Evolutionary conservation across 1,140 invertebrate genomes (phyloP).

Genomic region (Ceratosolen solmsi): DNA sequence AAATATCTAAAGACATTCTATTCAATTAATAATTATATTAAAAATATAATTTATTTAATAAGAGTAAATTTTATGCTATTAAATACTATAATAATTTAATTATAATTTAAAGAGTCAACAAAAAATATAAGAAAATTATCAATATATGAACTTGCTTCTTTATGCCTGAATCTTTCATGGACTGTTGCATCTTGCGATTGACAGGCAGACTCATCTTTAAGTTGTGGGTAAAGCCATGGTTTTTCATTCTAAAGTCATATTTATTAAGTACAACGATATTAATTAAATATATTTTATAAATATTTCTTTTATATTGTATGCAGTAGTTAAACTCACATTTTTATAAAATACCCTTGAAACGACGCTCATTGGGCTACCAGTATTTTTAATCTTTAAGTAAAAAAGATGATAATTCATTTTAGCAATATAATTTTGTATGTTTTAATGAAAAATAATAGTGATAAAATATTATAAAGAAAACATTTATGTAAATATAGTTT

Average conservation of each 20-base stretch:
- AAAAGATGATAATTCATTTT: neutral
- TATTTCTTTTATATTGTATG: neutral
- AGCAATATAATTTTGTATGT: too few relatives aligned
- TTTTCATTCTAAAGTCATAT: constrained; percentile 65
- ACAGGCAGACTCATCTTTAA: constrained; percentile 68
- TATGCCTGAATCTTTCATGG: constrained; percentile 64
- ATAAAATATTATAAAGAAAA: too few relatives aligned
- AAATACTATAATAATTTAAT: neutral
- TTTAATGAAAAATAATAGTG: too few relatives aligned
- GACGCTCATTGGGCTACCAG: constrained; percentile 70
- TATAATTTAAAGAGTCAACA: neutral
- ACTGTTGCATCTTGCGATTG: constrained; percentile 60
- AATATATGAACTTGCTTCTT: constrained; percentile 57
- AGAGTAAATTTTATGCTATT: neutral
- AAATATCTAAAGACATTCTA: too few relatives aligned
- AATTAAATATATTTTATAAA: neutral
- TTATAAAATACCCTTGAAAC: constrained; percentile 68
- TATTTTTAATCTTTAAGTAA: constrained; percentile 66
- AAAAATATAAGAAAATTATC: neutral
- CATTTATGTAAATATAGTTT: too few relatives aligned
- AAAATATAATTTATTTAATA: too few relatives aligned
- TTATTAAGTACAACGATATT: neutral
- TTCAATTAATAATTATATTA: too few relatives aligned
- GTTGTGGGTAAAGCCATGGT: constrained; percentile 71
- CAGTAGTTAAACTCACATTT: constrained; percentile 62